These are phyloP conservation scores for Ivindomyrus marchei DNA, from an alignment of 2,113 vertebrate species.

Conservation along the genomic window DNA sequence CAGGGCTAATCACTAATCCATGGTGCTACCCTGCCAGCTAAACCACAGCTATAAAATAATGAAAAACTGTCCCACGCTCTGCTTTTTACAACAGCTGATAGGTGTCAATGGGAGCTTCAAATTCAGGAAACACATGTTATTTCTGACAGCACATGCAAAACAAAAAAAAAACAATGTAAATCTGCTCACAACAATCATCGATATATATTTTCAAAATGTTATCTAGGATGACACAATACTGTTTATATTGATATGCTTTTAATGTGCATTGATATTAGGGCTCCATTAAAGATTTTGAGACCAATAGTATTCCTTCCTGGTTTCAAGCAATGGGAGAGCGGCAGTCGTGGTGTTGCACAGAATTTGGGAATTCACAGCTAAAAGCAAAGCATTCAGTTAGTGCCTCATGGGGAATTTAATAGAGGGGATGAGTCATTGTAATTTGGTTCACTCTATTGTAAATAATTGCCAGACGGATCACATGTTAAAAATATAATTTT, in stretches of 20 bases:
- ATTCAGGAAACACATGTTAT: neutral
- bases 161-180: neutral
- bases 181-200: neutral
- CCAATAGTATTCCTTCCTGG: neutral
- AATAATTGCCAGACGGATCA: neutral
- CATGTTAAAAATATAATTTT: neutral
- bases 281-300: neutral
- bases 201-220: neutral
- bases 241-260: neutral
- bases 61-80: neutral
- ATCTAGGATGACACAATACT: neutral
- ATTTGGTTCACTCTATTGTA: neutral
- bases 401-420: neutral
- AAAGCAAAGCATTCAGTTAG: neutral
- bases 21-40: neutral
- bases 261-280: neutral
- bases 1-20: neutral
- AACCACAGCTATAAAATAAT: neutral
- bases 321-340: neutral
- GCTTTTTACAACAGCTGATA: neutral
- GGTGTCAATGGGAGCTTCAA: neutral
- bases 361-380: neutral
- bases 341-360: neutral
- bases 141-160: neutral
- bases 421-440: neutral